Evolutionary conservation across 1,140 invertebrate species (phyloP).

Genomic region (Campoletis sonorensis): DNA sequence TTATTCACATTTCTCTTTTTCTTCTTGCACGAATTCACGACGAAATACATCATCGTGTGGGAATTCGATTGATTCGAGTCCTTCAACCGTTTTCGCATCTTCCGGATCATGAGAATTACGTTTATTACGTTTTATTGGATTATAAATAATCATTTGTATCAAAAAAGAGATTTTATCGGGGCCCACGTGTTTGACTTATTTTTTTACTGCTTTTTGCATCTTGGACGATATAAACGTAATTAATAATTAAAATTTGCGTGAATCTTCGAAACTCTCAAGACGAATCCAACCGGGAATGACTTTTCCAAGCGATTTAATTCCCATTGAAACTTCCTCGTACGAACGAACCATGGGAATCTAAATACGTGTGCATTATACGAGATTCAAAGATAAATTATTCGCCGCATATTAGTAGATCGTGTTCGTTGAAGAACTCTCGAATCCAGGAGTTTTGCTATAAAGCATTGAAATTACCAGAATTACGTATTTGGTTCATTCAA

Average conservation of each 20-base stretch:
- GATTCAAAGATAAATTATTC: not conserved
- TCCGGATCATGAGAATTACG: not conserved
- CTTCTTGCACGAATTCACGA: not conserved
- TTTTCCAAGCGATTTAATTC: slow-evolving; percentile 2
- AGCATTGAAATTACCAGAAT: slow-evolving; percentile 30
- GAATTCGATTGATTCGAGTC: slow-evolving; percentile 31
- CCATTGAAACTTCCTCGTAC: slow-evolving; percentile 9
- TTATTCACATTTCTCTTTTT: not conserved
- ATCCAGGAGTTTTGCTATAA: not conserved
- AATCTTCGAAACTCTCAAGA: not conserved
- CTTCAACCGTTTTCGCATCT: slow-evolving; percentile 1
- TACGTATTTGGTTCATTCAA: slow-evolving; percentile 10
- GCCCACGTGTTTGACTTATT: not conserved
- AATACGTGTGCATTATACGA: not conserved
- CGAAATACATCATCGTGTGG: slow-evolving; percentile 32
- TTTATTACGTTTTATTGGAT: not conserved
- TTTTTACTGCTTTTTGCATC: too few relatives aligned
- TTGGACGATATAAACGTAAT: not conserved
- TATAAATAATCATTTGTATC: not conserved
- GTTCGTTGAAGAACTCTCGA: not conserved
- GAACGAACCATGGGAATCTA: not conserved
- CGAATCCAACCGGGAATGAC: not conserved
- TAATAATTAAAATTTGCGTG: slow-evolving; percentile 25
- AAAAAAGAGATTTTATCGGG: not conserved
- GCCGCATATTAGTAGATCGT: not conserved